These are phyloP conservation scores for Toxostoma redivivum DNA, from an alignment of 2,113 vertebrate species.

Conservation along the genomic window DNA sequence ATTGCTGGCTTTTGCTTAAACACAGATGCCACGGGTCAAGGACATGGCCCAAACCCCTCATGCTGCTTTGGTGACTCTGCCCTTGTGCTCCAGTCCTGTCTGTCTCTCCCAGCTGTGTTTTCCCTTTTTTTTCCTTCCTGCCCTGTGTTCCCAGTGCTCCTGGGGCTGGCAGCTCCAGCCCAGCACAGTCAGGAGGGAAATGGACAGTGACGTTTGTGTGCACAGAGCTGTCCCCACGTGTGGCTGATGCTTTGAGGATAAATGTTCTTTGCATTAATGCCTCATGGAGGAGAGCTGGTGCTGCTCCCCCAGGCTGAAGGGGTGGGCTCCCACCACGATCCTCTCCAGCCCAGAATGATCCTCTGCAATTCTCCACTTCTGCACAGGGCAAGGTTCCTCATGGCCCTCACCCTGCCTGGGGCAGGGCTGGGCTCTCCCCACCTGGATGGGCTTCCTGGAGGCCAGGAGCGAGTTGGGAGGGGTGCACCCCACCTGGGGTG, in stretches of 20 bases:
- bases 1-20: neutral
- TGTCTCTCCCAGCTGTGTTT: neutral
- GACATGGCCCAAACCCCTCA: rapidly evolving
- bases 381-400: neutral
- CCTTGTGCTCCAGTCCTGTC: neutral
- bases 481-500: neutral
- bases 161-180: neutral
- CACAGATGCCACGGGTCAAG: neutral
- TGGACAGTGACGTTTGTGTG: neutral
- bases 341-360: neutral
- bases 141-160: neutral
- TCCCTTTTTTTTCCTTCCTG: neutral
- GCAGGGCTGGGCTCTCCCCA: neutral
- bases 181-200: neutral
- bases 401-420: rapidly evolving
- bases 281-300: conserved; percentile 21
- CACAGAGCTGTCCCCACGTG: neutral
- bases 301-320: conserved; percentile 31
- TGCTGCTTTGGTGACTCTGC: neutral
- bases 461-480: rapidly evolving
- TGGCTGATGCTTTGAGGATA: neutral
- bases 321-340: neutral
- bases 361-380: neutral
- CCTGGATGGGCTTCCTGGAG: neutral
- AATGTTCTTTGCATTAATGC: neutral